Evolutionary conservation across 1,140 invertebrate genomes (phyloP).

Genomic region (Saccostrea echinata): DNA sequence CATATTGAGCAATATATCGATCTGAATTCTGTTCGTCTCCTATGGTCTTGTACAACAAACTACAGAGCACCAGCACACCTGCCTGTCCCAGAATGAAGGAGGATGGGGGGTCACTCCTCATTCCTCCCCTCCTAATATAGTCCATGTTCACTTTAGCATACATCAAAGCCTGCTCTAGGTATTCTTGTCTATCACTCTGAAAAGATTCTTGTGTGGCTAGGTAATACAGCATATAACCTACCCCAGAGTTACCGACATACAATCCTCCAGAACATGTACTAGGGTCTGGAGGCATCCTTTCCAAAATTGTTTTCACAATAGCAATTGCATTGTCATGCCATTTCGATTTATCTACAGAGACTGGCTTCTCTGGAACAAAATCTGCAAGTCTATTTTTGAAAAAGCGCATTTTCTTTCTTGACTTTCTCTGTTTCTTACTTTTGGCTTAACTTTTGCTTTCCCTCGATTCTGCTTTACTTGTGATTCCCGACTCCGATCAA

Average conservation of each 20-base stretch:
- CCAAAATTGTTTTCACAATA: conserved; percentile 64
- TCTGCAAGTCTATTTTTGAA: conserved; percentile 77
- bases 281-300: conserved; percentile 64
- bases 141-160: conserved; percentile 74
- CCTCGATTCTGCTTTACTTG: neutral
- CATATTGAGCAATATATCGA: conserved; percentile 72
- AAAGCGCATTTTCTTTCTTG: conserved; percentile 67
- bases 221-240: conserved; percentile 81
- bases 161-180: conserved; percentile 71
- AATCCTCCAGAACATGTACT: conserved; percentile 80
- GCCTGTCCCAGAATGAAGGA: conserved; percentile 81
- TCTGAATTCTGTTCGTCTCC: conserved; percentile 69
- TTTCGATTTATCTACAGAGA: conserved; percentile 63
- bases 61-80: conserved; percentile 79
- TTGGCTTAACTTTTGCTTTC: neutral
- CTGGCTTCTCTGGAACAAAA: conserved; percentile 60
- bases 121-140: conserved; percentile 59
- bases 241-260: conserved; percentile 81
- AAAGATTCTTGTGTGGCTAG: conserved; percentile 74
- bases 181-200: conserved; percentile 66
- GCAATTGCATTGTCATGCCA: conserved; percentile 64
- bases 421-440: no score
- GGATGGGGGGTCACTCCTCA: conserved; percentile 63
- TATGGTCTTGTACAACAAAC: conserved; percentile 73
- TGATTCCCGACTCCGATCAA: neutral